phyloP scores from a whole-genome alignment of 2,888 invertebrate genomes.

The Aspidiotus rigidus region DNA sequence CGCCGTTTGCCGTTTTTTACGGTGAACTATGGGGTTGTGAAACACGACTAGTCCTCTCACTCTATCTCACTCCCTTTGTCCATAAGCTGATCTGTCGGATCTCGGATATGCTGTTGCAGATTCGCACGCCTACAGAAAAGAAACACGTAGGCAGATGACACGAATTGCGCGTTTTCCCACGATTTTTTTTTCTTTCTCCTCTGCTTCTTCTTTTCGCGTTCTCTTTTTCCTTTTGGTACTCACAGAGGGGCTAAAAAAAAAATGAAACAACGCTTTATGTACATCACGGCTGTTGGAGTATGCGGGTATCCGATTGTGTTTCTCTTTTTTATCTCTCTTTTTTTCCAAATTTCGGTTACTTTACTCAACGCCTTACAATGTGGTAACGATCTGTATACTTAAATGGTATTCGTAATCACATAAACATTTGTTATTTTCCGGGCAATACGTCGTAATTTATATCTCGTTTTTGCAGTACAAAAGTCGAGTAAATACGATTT shows the following conservation, averaged over 20 bases:
- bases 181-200: slow-evolving; percentile 21
- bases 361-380: slow-evolving; percentile 7
- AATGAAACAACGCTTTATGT: slow-evolving; percentile 9
- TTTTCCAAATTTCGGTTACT: slow-evolving; percentile 16
- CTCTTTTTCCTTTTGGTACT: slow-evolving; percentile 1
- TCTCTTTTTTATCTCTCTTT: slow-evolving; percentile 1
- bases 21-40: slow-evolving; percentile 26
- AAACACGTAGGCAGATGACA: slow-evolving; percentile 28
- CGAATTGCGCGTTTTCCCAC: slow-evolving; percentile 32
- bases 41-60: not conserved
- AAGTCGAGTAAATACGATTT: no score
- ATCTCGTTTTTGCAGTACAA: not conserved
- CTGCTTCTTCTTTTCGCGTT: not conserved
- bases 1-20: slow-evolving; percentile 5
- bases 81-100: slow-evolving; percentile 26
- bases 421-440: slow-evolving; percentile 11
- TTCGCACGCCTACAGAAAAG: slow-evolving; percentile 27
- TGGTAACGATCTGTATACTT: not conserved
- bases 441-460: slow-evolving; percentile 1
- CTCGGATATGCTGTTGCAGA: slow-evolving; percentile 24
- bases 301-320: slow-evolving; percentile 34
- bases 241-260: slow-evolving; percentile 14
- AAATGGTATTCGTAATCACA: slow-evolving; percentile 6
- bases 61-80: not conserved
- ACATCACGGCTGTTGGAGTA: slow-evolving; percentile 4